Conservation (phyloP, 2,888 invertebrate genomes). For the Tenthredo mesomela region DNA sequence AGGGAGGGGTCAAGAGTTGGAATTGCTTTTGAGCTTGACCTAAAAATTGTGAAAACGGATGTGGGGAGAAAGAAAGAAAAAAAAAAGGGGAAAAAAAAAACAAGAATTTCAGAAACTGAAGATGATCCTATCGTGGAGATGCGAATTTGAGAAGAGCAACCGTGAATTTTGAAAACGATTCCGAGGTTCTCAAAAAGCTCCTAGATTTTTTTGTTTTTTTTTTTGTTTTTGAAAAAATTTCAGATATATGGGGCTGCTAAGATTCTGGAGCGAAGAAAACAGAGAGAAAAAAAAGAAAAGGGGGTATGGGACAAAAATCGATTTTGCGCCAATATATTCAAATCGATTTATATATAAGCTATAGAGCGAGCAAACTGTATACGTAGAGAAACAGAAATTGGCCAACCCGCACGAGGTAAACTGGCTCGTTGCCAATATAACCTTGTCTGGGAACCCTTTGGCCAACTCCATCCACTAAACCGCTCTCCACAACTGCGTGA, state of each 20-base stretch:
- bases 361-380: neutral
- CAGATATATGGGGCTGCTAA: neutral
- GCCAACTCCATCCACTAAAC: slow-evolving; percentile 53
- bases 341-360: neutral
- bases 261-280: too few relatives aligned
- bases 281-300: neutral
- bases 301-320: neutral
- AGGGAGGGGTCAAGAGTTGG: slow-evolving; percentile 14
- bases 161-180: neutral
- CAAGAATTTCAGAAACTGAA: neutral
- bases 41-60: slow-evolving; percentile 10
- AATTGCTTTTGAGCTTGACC: slow-evolving; percentile 47
- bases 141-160: neutral
- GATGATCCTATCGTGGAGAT: neutral
- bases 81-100: neutral
- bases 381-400: slow-evolving; percentile 25
- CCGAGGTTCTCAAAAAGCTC: neutral
- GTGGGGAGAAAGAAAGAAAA: neutral
- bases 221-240: too few relatives aligned
- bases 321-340: slow-evolving; percentile 38
- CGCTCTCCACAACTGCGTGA: slow-evolving; percentile 51
- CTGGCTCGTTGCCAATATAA: slow-evolving; percentile 60
- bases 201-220: too few relatives aligned
- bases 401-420: slow-evolving; percentile 46
- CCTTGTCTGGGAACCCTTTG: slow-evolving; percentile 54